Conservation (phyloP, 2,888 invertebrate genomes). For the Prenolepis imparis region DNA sequence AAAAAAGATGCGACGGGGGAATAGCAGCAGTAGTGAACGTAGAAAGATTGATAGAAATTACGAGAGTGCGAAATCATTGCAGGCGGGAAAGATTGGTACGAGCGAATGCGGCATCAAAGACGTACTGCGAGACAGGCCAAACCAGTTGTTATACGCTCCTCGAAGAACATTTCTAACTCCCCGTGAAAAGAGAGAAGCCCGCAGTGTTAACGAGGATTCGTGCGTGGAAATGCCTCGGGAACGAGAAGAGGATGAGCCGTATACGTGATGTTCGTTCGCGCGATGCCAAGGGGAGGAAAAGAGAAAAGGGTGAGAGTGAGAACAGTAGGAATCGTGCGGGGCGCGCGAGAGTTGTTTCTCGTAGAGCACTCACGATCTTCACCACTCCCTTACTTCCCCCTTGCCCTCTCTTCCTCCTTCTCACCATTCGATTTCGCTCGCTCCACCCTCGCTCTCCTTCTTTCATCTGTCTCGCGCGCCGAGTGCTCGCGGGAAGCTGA, state of each 20-base stretch:
- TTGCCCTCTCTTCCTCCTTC: too few species aligned
- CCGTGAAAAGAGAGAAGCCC: constrained; percentile 49
- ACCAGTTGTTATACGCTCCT: constrained; percentile 52
- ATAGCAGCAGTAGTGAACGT: constrained; percentile 11
- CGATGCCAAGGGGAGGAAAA: constrained; percentile 19
- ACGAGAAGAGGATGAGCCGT: not conserved
- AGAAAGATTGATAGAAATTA: constrained; percentile 12
- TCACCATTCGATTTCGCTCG: constrained; percentile 8
- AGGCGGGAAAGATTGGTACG: not conserved
- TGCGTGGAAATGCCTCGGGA: constrained; percentile 38
- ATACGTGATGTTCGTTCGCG: not conserved
- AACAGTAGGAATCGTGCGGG: constrained; percentile 1
- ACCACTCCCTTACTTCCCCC: not conserved
- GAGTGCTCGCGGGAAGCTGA: constrained; percentile 79
- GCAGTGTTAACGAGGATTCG: constrained; percentile 52
- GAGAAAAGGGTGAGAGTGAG: constrained; percentile 31
- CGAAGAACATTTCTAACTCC: constrained; percentile 50
- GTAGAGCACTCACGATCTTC: constrained; percentile 64
- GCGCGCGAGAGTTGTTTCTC: constrained; percentile 54
- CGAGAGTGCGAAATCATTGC: constrained; percentile 22
- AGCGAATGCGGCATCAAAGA: constrained; percentile 44
- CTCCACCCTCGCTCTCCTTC: constrained; percentile 68
- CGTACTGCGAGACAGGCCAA: constrained; percentile 44
- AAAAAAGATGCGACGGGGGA: constrained; percentile 21
- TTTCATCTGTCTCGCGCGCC: constrained; percentile 81